phyloP scores from a whole-genome alignment of 2,113 vertebrate genomes.

The Neodontobutis hainanensis region DNA sequence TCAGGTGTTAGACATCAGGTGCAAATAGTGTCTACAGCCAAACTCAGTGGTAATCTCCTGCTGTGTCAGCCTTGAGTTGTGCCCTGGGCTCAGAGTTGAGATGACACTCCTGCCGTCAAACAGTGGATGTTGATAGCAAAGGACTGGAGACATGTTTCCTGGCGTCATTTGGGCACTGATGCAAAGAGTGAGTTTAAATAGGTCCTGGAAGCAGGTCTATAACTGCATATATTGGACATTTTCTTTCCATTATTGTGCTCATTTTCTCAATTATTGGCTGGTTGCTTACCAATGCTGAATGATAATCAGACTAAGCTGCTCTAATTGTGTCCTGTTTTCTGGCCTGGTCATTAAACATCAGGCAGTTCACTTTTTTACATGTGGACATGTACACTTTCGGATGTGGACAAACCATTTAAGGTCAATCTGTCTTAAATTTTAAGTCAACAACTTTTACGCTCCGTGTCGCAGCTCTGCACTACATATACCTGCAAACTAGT shows the following conservation, averaged over 20 bases:
- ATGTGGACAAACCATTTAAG: not conserved
- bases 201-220: constrained; percentile 7
- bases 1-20: constrained; percentile 64
- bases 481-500: too few species aligned
- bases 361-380: constrained; percentile 18
- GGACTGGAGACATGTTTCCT: constrained; percentile 5
- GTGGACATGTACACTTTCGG: too few species aligned
- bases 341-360: constrained; percentile 21
- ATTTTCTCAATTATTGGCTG: constrained; percentile 35
- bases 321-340: constrained; percentile 25
- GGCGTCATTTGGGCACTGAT: not conserved
- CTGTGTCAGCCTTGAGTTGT: constrained; percentile 71
- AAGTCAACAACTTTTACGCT: constrained; percentile 17
- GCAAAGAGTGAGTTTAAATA: not conserved
- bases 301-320: constrained; percentile 48
- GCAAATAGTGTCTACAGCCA: constrained; percentile 71
- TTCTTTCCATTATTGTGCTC: constrained; percentile 17
- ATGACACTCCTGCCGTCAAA: not conserved
- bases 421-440: not conserved
- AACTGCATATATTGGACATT: constrained; percentile 15
- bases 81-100: constrained; percentile 7
- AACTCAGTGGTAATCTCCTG: constrained; percentile 68
- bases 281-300: constrained; percentile 41
- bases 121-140: constrained; percentile 5
- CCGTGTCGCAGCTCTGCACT: not conserved